A percentile compares a stretch with the other conserved stretches of the same genome.
These are phyloP conservation scores for Heliconius aoede DNA, from an alignment of 2,888 invertebrate species.

Conservation along the genomic window DNA sequence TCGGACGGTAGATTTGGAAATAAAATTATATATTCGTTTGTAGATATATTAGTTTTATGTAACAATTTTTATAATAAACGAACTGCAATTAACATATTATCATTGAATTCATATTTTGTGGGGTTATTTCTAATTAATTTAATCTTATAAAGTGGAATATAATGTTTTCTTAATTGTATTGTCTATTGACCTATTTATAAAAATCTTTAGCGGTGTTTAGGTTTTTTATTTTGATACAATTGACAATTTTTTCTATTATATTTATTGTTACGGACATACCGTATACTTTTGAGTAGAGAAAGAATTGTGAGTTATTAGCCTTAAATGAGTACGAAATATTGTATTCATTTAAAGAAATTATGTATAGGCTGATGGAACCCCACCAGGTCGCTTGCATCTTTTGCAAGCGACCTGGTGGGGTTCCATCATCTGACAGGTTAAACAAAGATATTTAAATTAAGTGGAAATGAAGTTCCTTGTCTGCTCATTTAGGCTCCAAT, in stretches of 20 bases:
- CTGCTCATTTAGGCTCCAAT: no score
- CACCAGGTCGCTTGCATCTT: no score
- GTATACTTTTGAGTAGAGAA: no score
- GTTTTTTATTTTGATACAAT: not conserved
- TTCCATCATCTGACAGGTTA: no score
- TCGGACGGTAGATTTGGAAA: not conserved
- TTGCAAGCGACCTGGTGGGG: no score
- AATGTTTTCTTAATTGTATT: constrained; percentile 19
- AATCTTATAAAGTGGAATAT: constrained; percentile 4
- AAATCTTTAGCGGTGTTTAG: not conserved
- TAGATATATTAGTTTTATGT: not conserved
- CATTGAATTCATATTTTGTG: not conserved
- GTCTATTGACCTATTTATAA: not conserved
- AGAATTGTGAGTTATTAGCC: no score
- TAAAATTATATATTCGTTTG: constrained; percentile 43
- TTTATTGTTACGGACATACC: not conserved
- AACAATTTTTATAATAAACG: not conserved
- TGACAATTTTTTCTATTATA: not conserved
- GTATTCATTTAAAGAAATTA: no score
- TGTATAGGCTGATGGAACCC: no score
- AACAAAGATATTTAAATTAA: no score
- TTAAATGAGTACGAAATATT: no score
- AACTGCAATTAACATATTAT: not conserved
- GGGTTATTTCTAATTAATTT: constrained; percentile 1
- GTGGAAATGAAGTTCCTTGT: no score